These are phyloP conservation scores for Oplegnathus fasciatus DNA, from an alignment of 2,113 vertebrate genomes.

Conservation along the genomic window DNA sequence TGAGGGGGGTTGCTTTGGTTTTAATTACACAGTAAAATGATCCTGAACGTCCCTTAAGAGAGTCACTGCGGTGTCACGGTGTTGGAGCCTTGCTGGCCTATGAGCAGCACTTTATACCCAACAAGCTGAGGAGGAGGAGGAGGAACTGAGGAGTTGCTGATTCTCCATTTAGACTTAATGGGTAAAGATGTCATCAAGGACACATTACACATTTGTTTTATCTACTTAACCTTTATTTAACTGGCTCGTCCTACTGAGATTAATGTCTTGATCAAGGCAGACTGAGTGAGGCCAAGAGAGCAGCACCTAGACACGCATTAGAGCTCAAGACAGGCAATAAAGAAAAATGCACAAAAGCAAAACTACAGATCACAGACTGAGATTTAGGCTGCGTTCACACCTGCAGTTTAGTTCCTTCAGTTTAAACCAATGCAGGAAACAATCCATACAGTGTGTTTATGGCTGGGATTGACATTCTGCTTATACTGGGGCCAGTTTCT, in stretches of 20 bases:
- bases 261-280: slow-evolving; percentile 64
- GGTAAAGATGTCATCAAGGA: slow-evolving; percentile 73
- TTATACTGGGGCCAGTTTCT: too few relatives aligned
- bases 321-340: slow-evolving; percentile 13
- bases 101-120: slow-evolving; percentile 26
- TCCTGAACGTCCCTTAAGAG: slow-evolving; percentile 52
- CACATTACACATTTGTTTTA: slow-evolving; percentile 73
- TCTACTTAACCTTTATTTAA: slow-evolving; percentile 79
- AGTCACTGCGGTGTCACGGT: slow-evolving; percentile 19
- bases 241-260: slow-evolving; percentile 62
- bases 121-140: slow-evolving; percentile 11
- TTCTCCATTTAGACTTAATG: slow-evolving; percentile 70
- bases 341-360: slow-evolving; percentile 21
- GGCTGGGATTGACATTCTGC: too few relatives aligned
- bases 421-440: background rate
- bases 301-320: background rate
- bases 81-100: slow-evolving; percentile 22
- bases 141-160: slow-evolving; percentile 57
- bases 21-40: slow-evolving; percentile 70
- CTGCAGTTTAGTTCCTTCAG: background rate
- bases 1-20: slow-evolving; percentile 11
- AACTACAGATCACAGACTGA: background rate
- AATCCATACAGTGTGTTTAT: background rate
- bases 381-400: background rate
- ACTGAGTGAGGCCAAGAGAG: slow-evolving; percentile 51